Evolutionary conservation across 2,797 vertebrate genomes (phyloP).

Genomic region (Muraenolepis orangiensis): DNA sequence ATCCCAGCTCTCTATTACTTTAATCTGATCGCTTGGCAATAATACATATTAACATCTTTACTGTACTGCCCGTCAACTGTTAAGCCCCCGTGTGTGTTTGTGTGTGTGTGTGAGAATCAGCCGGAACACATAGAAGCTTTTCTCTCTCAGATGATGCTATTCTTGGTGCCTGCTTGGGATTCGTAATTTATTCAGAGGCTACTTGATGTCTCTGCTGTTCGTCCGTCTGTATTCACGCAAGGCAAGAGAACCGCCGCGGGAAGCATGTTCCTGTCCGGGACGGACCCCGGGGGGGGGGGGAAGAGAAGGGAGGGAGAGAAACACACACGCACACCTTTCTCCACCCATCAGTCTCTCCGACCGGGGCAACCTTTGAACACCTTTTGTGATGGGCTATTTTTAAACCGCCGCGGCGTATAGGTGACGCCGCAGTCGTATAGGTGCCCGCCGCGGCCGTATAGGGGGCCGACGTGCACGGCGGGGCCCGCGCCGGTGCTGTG

Average conservation of each 20-base stretch:
- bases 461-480: neutral
- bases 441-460: no score
- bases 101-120: neutral
- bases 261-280: neutral
- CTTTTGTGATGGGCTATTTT: neutral
- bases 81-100: neutral
- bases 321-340: neutral
- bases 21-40: neutral
- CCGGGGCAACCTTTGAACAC: neutral
- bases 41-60: neutral
- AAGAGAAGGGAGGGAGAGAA: no score
- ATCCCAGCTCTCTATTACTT: neutral
- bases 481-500: neutral
- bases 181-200: neutral
- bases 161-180: neutral
- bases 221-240: neutral
- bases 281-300: neutral
- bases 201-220: neutral
- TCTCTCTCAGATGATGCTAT: neutral
- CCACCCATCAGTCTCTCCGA: neutral
- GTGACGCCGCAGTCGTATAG: neutral
- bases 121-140: neutral
- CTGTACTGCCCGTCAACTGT: neutral
- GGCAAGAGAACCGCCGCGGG: neutral
- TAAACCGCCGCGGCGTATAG: neutral